Conservation (phyloP, 2,888 invertebrate genomes). For the Salticus scenicus region DNA sequence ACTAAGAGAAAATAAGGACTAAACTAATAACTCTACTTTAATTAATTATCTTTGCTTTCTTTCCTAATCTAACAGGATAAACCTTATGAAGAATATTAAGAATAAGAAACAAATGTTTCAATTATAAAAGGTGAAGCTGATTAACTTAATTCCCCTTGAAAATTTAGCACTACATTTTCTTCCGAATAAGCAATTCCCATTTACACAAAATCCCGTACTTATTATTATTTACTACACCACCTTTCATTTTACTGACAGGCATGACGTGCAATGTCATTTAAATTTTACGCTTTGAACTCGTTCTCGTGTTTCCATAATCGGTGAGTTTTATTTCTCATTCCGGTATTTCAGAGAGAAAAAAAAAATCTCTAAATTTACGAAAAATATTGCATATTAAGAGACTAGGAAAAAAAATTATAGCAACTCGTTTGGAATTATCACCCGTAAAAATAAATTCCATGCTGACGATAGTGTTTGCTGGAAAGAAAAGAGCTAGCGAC, state of each 20-base stretch:
- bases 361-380: background rate
- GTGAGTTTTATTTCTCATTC: background rate
- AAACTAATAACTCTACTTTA: no score
- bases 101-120: no score
- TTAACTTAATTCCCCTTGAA: no score
- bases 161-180: no score
- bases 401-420: background rate
- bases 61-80: no score
- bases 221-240: no score
- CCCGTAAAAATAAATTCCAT: conserved; percentile 41
- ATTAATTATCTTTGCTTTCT: no score
- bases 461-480: background rate
- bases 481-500: conserved; percentile 17
- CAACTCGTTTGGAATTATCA: conserved; percentile 20
- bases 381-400: background rate
- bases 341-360: background rate
- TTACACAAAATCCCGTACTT: no score
- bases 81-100: no score
- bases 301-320: background rate
- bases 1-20: no score
- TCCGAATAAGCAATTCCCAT: no score
- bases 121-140: no score
- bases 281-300: background rate
- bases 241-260: background rate
- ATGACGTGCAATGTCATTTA: background rate